These are phyloP conservation scores for Geodia barretti DNA, from an alignment of 37 sponge, comb jelly and placozoan species.

Conservation along the genomic window DNA sequence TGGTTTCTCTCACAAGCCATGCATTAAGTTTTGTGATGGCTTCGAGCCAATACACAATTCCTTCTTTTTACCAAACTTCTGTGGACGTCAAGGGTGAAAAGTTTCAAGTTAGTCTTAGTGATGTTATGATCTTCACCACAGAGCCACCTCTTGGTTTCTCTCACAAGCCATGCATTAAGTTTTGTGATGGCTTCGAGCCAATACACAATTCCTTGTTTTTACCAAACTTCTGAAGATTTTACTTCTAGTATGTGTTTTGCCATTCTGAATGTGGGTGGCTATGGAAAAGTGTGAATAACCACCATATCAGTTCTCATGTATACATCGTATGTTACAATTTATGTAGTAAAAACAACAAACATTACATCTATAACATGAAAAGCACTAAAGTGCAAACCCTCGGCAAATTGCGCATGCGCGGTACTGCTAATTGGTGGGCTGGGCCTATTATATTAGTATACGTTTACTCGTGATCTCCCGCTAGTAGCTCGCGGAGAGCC, in stretches of 20 bases:
- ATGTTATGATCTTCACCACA: background rate
- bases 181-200: background rate
- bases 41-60: too few relatives aligned
- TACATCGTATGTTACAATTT: background rate
- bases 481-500: too few relatives aligned
- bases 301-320: background rate
- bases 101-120: background rate
- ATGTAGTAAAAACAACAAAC: too few relatives aligned
- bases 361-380: too few relatives aligned
- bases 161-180: background rate
- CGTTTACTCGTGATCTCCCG: too few relatives aligned
- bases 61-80: too few relatives aligned
- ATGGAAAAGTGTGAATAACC: background rate
- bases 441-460: too few relatives aligned
- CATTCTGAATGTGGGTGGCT: background rate
- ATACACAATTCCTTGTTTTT: too few relatives aligned
- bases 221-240: background rate
- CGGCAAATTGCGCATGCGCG: too few relatives aligned
- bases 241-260: background rate
- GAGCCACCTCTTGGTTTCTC: background rate
- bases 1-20: background rate
- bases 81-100: background rate
- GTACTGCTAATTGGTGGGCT: too few relatives aligned
- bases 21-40: background rate
- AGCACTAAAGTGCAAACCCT: too few relatives aligned